Evolutionary conservation across 2,797 vertebrate species (phyloP), one percentile per base, ranked within the genome.

Genomic region (Chloroceryle inda): DNA sequence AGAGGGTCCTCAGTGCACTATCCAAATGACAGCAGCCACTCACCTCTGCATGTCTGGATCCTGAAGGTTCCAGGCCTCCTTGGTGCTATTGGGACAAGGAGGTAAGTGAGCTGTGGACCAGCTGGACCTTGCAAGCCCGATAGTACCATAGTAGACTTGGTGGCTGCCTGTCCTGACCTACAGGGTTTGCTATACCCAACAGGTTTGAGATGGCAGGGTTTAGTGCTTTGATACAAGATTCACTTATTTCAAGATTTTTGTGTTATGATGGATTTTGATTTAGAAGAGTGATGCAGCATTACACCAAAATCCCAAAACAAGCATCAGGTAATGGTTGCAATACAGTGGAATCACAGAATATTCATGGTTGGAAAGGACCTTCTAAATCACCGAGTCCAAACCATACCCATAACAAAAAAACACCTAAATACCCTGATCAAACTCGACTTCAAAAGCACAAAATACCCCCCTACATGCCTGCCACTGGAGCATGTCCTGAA

Each of bases 271-370:
- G 23, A 71, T 71, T 91, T 88, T 26, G 21, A 77, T 74, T 89
- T 52, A 42, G 49, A 23, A 66, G 24, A 61, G 4, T 35, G 18
- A 84, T 52, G 20, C 8, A 45, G 26, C 29, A 19, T 38, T 35
- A 80, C 14, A 24, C 9, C 1, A 4, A 78, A 78, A 83, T 72
- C 27, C 47, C 38, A 59, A 29, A 17, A 44, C 12, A 31, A 49
- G 11, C 8, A 20, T 11, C 14, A 49, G 13, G 10, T 6, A 59
- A 47, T 0, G 1, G 38, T 2, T 62, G 17, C 24, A 67, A 55
- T 20, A 68, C 23, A 50, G 20, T 10, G 18, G 53, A 74, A 74
- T 40, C 9, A 5, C 38, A 40, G 38, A 40, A 40, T 40, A 40
- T 40, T 40, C 38, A 40, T 15, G 13, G 38, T 14, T 40, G 38